Base-by-base conservation (phyloP, 1,140 invertebrate species). In the Plodia interpunctella region DNA sequence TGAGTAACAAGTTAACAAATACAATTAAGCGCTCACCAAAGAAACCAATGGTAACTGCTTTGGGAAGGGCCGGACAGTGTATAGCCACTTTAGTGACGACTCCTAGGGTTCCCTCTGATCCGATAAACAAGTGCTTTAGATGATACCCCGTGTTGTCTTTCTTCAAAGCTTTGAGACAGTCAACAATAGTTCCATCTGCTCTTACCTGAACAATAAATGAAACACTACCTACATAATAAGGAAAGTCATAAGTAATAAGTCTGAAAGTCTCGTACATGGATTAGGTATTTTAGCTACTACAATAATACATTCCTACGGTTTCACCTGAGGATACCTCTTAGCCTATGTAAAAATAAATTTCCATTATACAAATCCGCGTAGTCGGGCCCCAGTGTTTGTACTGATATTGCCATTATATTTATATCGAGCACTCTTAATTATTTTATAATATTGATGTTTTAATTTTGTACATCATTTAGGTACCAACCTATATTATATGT, bases 81-180 rank as follows among this genome's bases (percentile, higher is more conserved):
- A 99, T 94, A 0, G 96, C 93, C 17, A 97, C 94, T 91, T 97
- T 97, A 0, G 98, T 99, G 1, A 99, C 93, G 11, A 99, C 84
- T 5, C 98, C 98, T 44, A 99, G 87, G 0, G 98, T 98, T 52
- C 98, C 98, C 91, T 99, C 98, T 0, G 97, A 97, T 9, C 98
- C 98, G 72, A 99, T 98, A 78, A 99, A 99, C 52, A 99, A 82
- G 82, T 99, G 98, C 79, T 99, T 98, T 59, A 99, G 87, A 80
- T 99, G 97, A 85, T 98, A 98, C 0, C 98, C 98, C 0, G 98
- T 99, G 77, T 99, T 99, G 78, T 99, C 98, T 88, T 99, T 99
- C 78, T 97, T 96, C 63, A 99, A 89, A 1, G 93, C 92, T 62
- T 93, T 95, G 72, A 99, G 90, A 65, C 95, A 94, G 79, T 99